Evolutionary conservation across 2,113 vertebrate species (phyloP), one percentile per base, ranked within the genome.

Genomic region (Cyanistes caeruleus): DNA sequence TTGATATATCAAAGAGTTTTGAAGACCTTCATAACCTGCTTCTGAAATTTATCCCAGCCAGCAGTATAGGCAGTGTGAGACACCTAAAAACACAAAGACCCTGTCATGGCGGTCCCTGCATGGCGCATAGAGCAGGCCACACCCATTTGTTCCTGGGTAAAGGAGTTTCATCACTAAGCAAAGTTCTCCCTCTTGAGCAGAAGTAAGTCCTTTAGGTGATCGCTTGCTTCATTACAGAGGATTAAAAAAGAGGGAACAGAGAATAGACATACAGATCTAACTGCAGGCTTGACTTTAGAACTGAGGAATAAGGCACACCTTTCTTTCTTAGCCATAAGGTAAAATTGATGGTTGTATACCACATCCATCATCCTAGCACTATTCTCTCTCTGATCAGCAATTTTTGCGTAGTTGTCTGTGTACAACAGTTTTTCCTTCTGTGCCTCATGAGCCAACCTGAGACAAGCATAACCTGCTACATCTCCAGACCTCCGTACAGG

Each of bases 61-160:
- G 43, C 17, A 65, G 15, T 15, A 53, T 6, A 30, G 27, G 31
- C 48, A 46, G 21, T 11, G 8, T 30, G 22, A 87, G 28, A 39
- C 15, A 73, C 23, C 10, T 1, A 3, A 84, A 90, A 80, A 0
- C 53, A 27, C 6, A 15, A 5, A 46, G 39, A 46, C 11, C 3
- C 13, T 79, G 25, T 23, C 51, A 11, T 72, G 43, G 25, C 24
- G 33, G 48, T 53, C 27, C 7, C 16, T 81, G 35, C 18, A 10
- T 44, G 7, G 60, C 70, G 15, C 43, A 52, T 12, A 59, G 43
- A 12, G 51, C 3, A 6, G 15, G 33, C 5, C 43, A 68, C 5
- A 37, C 13, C 9, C 2, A 10, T 67, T 43, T 0, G 0, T 65
- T 6, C 17, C 25, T 41, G 41, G 35, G 13, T 74, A 85, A 79